These are phyloP conservation scores for Aspidiotus rigidus DNA, from an alignment of 2,888 invertebrate species.

Conservation along the genomic window DNA sequence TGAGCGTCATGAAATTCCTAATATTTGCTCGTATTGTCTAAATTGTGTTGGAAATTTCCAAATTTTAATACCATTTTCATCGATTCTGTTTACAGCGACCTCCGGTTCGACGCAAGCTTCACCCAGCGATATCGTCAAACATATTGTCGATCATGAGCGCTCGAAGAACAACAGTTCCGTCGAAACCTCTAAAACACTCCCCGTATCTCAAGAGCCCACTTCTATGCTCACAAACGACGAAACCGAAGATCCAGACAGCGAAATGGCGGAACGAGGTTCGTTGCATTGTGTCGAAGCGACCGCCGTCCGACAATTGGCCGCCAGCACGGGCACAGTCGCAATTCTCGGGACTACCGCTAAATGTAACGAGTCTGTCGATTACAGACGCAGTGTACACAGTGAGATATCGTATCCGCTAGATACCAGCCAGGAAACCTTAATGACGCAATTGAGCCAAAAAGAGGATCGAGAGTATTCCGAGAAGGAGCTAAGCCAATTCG, in stretches of 20 bases:
- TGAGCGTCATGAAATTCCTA: too few species aligned
- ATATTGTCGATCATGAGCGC: slow-evolving; percentile 18
- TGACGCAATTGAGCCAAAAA: neutral
- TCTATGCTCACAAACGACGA: slow-evolving; percentile 25
- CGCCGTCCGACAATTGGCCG: slow-evolving; percentile 39
- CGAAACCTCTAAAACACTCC: slow-evolving; percentile 3
- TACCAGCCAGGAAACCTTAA: neutral
- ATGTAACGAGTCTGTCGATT: slow-evolving; percentile 25
- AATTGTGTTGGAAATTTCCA: too few species aligned
- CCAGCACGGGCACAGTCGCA: slow-evolving; percentile 39
- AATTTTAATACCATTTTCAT: too few species aligned
- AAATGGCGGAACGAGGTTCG: slow-evolving; percentile 35
- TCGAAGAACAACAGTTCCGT: neutral
- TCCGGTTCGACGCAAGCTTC: slow-evolving; percentile 22
- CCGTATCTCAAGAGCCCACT: slow-evolving; percentile 12
- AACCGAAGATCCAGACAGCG: slow-evolving; percentile 37
- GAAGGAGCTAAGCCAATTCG: neutral
- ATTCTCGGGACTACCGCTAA: slow-evolving; percentile 39
- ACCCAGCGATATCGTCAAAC: slow-evolving; percentile 16
- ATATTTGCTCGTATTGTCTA: too few species aligned
- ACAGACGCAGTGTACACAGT: slow-evolving; percentile 10
- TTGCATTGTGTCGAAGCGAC: slow-evolving; percentile 39
- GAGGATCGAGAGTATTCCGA: neutral
- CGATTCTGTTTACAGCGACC: neutral
- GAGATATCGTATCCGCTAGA: neutral